A percentile compares a stretch with the other conserved stretches of the same genome.
Evolutionary conservation across 1,140 invertebrate species (phyloP).

Genomic region (Triops longicaudatus): DNA sequence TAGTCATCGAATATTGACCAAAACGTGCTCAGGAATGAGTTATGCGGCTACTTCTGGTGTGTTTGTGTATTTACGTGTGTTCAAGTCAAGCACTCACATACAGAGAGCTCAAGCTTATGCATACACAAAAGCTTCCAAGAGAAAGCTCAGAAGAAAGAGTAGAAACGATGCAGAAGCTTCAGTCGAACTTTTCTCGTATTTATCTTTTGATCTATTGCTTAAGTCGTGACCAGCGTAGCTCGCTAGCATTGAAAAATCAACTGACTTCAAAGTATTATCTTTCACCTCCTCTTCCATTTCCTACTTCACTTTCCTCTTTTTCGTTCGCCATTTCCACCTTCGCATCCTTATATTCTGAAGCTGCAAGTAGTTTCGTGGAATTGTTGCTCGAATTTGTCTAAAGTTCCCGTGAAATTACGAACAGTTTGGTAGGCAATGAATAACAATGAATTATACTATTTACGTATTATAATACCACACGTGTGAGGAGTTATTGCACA

Average conservation of each 20-base stretch:
- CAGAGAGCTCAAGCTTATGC: neutral
- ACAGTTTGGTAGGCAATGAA: neutral
- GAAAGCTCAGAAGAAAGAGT: neutral
- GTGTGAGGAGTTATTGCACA: neutral
- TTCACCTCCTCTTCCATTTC: neutral
- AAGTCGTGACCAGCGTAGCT: slow-evolving; percentile 3
- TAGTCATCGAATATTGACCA: slow-evolving; percentile 12
- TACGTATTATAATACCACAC: neutral
- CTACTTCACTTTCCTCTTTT: neutral
- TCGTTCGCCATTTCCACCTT: neutral
- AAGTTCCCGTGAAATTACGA: neutral
- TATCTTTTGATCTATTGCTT: neutral
- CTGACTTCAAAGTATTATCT: neutral
- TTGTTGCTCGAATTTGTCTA: too few species aligned
- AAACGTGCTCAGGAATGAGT: neutral
- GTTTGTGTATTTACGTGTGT: neutral
- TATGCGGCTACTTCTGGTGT: neutral
- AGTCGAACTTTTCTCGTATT: neutral
- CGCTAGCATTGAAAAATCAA: neutral
- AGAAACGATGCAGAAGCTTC: too few species aligned
- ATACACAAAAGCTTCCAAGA: neutral
- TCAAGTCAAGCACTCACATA: neutral
- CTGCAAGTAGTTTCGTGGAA: neutral
- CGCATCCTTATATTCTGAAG: neutral
- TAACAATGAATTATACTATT: neutral